Base-by-base conservation (phyloP, 2,888 invertebrate species). In the Entomobrya proxima region DNA sequence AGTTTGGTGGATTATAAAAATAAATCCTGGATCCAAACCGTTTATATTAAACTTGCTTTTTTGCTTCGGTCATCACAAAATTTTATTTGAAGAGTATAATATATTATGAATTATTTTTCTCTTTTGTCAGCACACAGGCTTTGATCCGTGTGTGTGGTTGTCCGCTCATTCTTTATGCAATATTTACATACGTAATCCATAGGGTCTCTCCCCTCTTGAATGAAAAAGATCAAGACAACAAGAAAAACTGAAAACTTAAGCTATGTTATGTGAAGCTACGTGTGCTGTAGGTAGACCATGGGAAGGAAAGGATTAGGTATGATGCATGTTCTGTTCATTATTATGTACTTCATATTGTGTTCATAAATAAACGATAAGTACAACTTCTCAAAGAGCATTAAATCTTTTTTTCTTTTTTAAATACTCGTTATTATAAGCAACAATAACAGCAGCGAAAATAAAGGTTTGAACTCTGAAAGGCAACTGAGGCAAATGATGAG, bases 131-230 rank as follows among this genome's bases (percentile, higher is more conserved):
- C 74, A 55, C n/a, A n/a, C 37, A 55, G 52, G 67, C 72, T 78
- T 74, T 78, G 72, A 85, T 78, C 37, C 40, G 52, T 84, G 78
- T 84, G 82, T 84, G 84, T 84, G 85, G 85, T 74, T 85, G 64
- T 85, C 79, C 79, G 78, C 79, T 85, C 61, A 58, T 84, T 84
- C 61, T 78, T 50, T 61, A 21, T 67, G 69, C 44, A 85, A 74
- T 85, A 85, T 85, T 85, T 85, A 85, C 85, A 85, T 79, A 79
- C 55, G 64, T 85, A 85, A 85, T 85, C 85, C 75, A 61, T 74
- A 85, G 85, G 79, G 79, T 79, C 78, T 76, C 64, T 64, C 21
- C n/a, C 72, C 77, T 58, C 67, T 83, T 69, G 78, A 84, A 84
- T 30, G 32, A 52, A 61, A 79, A 61, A 13, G 18, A 35, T 55